Evolutionary conservation across 2,113 vertebrate species (phyloP).

Genomic region (Dromiciops gliroides): DNA sequence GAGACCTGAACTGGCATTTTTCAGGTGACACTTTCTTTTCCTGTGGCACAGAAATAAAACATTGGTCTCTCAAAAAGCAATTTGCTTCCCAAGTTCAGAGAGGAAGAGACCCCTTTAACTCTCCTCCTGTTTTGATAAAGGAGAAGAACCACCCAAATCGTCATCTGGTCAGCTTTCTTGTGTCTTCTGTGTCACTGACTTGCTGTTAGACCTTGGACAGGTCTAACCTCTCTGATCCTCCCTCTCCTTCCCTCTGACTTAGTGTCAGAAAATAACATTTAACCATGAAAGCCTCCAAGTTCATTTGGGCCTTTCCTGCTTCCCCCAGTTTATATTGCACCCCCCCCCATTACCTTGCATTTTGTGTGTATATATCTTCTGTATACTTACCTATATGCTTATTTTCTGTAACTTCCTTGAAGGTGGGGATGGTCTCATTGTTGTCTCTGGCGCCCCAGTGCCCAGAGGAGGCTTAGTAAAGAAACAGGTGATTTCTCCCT

Average conservation of each 20-base stretch:
- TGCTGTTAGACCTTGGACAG: background rate
- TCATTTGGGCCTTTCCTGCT: background rate
- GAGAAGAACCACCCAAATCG: background rate
- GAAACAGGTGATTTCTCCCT: conserved; percentile 5
- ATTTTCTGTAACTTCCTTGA: background rate
- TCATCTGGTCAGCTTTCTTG: background rate
- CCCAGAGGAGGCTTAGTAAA: no score
- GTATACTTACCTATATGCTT: background rate
- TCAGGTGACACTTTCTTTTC: background rate
- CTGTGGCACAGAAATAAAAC: background rate
- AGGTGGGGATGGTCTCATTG: rapidly evolving
- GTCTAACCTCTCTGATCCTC: background rate
- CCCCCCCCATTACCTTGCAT: background rate
- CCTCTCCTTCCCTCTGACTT: background rate
- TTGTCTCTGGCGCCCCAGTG: background rate
- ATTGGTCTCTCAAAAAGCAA: background rate
- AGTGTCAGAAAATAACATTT: background rate
- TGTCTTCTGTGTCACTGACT: no score
- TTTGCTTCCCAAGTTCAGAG: background rate
- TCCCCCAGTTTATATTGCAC: background rate
- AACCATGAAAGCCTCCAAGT: no score
- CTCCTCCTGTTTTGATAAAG: no score
- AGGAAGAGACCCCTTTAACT: background rate
- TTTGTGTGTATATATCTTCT: background rate
- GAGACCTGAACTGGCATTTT: background rate